Evolutionary conservation across 2,113 vertebrate genomes (phyloP), one percentile per base, ranked within the genome.

Genomic region (Campylomormyrus tamandua): DNA sequence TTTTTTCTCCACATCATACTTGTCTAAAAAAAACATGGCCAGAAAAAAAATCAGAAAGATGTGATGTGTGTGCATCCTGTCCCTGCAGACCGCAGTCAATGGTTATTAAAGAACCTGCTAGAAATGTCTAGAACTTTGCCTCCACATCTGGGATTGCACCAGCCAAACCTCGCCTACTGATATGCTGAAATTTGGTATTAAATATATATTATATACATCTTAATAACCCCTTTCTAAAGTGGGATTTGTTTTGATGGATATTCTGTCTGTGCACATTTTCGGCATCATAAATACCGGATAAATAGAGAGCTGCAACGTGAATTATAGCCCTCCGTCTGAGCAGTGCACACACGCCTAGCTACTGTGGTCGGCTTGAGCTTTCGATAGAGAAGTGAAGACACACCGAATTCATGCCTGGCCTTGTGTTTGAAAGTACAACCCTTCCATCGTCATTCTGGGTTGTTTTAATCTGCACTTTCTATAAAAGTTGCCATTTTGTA

Each of bases 251-350:
- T 93, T 93, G 91, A 93, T 93, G 91, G 90, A 35, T 92, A 92
- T 91, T 93, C 91, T 92, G 91, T 94, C 93, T 95, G 94, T 90
- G 70, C 91, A 90, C 88, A 90, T 89, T 89, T 48, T 49, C 89
- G 85, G 87, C 89, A 93, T 94, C 94, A 94, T 94, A 95, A 94
- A 96, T 95, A 95, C 90, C 93, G 94, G 62, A 49, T 95, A 96
- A 96, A 91, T 94, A 96, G 74, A 93, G 93, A 90, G 66, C 49
- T 88, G 89, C 90, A 92, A 90, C 91, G 88, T 88, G 94, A 95
- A 95, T 95, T 93, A 94, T 62, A 95, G 92, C 91, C 89, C 93
- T 50, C 83, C 89, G 90, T 70, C 62, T 49, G 53, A 77, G 24
- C 74, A 48, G 24, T 42, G 90, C 92, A 91, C 86, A 87, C 89